Evolutionary conservation across 2,797 vertebrate genomes (phyloP).

Genomic region (Acanthurus lineatus): DNA sequence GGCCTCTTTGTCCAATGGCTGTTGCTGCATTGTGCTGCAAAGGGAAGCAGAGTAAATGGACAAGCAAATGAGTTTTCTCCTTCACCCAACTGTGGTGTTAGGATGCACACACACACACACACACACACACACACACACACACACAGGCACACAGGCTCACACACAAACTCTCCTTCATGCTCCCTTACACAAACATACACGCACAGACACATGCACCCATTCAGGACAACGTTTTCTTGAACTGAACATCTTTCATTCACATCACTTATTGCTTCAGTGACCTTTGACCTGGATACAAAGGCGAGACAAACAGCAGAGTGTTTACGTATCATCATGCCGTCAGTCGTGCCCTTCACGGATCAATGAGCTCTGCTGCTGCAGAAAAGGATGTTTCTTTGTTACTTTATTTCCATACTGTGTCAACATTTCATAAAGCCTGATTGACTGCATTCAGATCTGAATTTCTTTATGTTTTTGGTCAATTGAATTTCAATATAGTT

Average conservation of each 20-base stretch:
- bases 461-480: background rate
- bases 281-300: constrained; percentile 57
- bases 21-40: constrained; percentile 69
- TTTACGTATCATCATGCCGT: background rate
- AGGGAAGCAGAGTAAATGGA: constrained; percentile 73
- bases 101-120: constrained; percentile 26
- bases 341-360: background rate
- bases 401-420: background rate
- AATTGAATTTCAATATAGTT: background rate
- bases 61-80: constrained; percentile 74
- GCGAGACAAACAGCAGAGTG: background rate
- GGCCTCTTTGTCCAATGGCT: constrained; percentile 76
- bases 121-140: constrained; percentile 16
- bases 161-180: constrained; percentile 5
- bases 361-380: constrained; percentile 7
- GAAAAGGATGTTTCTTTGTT: background rate
- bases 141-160: background rate
- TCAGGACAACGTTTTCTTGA: constrained; percentile 29
- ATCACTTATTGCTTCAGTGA: constrained; percentile 7
- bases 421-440: background rate
- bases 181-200: constrained; percentile 19
- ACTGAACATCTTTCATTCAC: constrained; percentile 4
- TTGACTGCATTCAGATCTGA: background rate
- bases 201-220: constrained; percentile 3
- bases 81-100: constrained; percentile 44